Evolutionary conservation across 2,113 vertebrate species (phyloP).

Genomic region (Procavia capensis): DNA sequence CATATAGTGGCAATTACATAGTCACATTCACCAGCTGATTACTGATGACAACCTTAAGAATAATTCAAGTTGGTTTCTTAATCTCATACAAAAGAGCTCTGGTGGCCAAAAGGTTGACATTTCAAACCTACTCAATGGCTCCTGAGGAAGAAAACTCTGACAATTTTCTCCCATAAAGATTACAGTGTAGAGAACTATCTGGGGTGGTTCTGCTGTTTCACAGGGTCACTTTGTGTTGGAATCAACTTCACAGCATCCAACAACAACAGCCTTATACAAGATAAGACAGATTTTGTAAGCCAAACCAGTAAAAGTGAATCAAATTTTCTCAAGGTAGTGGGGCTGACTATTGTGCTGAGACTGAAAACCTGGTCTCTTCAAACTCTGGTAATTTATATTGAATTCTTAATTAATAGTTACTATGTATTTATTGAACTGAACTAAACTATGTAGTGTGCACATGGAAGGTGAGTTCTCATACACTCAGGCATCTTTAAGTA

Average conservation of each 20-base stretch:
- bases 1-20: neutral
- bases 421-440: neutral
- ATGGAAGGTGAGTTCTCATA: neutral
- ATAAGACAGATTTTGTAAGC: neutral
- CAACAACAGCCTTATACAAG: neutral
- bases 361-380: neutral
- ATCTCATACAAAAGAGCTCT: neutral
- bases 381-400: neutral
- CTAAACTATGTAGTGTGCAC: neutral
- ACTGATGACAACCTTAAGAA: neutral
- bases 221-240: too few species aligned
- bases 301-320: neutral
- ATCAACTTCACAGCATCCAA: too few species aligned
- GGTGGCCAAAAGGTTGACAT: neutral
- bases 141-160: neutral
- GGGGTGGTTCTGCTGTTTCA: too few species aligned
- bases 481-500: neutral
- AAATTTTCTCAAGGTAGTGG: neutral
- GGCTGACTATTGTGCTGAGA: neutral
- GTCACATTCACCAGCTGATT: neutral
- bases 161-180: neutral
- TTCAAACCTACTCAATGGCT: neutral
- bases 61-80: neutral
- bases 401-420: neutral
- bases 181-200: too few species aligned